Evolutionary conservation across 1,140 invertebrate genomes (phyloP).

Genomic region (Drosophila ogumai): DNA sequence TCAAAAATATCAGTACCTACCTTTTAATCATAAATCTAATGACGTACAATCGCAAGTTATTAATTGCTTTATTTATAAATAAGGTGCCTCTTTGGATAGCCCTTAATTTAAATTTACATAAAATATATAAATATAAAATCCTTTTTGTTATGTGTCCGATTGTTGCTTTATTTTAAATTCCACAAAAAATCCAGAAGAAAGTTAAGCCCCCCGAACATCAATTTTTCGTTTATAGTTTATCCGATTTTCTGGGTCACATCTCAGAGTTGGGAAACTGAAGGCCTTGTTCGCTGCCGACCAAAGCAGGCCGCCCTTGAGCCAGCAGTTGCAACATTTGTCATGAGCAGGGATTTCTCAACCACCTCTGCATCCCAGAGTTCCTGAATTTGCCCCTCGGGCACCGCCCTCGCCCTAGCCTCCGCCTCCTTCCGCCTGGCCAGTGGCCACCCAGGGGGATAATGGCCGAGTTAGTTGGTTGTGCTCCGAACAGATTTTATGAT

Average conservation of each 20-base stretch:
- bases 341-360: conserved; percentile 47
- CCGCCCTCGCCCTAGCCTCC: background rate
- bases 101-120: background rate
- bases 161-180: background rate
- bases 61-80: background rate
- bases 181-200: background rate
- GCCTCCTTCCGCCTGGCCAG: background rate
- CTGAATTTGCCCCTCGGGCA: background rate
- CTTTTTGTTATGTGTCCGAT: background rate
- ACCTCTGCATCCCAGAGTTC: background rate
- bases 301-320: conserved; percentile 20
- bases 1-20: too few species aligned
- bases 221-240: conserved; percentile 4
- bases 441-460: conserved; percentile 29
- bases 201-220: conserved; percentile 9
- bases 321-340: conserved; percentile 64
- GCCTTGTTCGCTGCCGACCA: conserved; percentile 7
- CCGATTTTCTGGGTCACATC: background rate
- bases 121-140: background rate
- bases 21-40: background rate
- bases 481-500: conserved; percentile 67
- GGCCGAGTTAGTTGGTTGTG: conserved; percentile 40
- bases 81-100: background rate
- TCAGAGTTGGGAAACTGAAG: background rate
- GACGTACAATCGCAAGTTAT: background rate